Base-by-base conservation (phyloP, 2,797 vertebrate genomes). In the Fratercula arctica region DNA sequence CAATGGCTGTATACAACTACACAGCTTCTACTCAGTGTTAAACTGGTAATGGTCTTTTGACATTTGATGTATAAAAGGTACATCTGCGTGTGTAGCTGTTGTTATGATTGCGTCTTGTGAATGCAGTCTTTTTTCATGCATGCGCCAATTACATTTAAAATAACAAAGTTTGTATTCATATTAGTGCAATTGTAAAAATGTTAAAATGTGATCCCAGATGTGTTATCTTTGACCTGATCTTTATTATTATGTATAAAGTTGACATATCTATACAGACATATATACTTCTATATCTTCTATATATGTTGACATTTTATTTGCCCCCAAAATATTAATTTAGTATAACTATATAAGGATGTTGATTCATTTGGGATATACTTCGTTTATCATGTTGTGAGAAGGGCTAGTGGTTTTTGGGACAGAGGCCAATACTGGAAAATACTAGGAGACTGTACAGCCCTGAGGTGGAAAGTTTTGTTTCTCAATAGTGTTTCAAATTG, bases 11-110 rank as follows among this genome's bases (percentile, higher is more conserved):
- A 3, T 57, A 19, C 10, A 82, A 25, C 33, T 81, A 13, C 33
- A 51, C 3, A 46, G 43, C 60, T 89, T 84, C 26, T 72, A 10
- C 12, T 39, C 21, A 8, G 8, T 59, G 84, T 94, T 83, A 17
- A 76, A 43, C 59, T 69, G 37, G 7, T 35, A 24, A 16, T 67
- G 23, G 24, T 60, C 8, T 41, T 86, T 48, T 76, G 70, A 37
- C 11, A 5, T 75, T 69, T 46, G 60, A 21, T 92, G 4, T 33
- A 12, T 59, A 17, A 67, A 81, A n/a, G 23, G 6, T 74, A 3
- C 19, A 10, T 79, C 26, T 73, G 33, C 19, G 13, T 45, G 29
- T 0, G 0, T 54, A 50, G 63, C 20, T 87, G 25, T 41, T 1
- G 2, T 60, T 29, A 11, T 9, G 39, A 24, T 37, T 33, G 35